phyloP scores from a whole-genome alignment of 2,797 vertebrate genomes.

The Loriculus beryllinus region DNA sequence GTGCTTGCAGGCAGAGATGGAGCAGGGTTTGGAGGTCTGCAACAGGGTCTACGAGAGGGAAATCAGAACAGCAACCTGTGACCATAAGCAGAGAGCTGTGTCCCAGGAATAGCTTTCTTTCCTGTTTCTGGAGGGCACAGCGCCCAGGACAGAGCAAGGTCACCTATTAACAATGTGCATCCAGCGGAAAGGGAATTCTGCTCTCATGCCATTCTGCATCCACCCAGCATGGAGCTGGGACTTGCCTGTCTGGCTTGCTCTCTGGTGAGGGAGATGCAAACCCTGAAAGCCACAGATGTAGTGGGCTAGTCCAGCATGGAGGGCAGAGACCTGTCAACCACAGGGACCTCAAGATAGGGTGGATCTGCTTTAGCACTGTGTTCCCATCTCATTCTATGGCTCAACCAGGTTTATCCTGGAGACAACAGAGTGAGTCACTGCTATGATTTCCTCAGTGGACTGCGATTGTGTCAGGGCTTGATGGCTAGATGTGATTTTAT shows the following conservation, averaged over 20 bases:
- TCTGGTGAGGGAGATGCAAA: not conserved
- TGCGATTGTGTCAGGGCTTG: not conserved
- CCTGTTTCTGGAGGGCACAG: fast-evolving
- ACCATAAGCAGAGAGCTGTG: not conserved
- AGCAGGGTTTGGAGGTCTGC: not conserved
- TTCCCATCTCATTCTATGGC: not conserved
- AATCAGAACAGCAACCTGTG: not conserved
- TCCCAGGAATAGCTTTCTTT: not conserved
- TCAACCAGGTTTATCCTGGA: not conserved
- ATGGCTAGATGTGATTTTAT: not conserved
- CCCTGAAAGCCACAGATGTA: not conserved
- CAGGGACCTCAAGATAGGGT: not conserved
- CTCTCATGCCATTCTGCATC: not conserved
- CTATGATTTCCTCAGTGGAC: not conserved
- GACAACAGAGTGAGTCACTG: not conserved
- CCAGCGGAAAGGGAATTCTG: not conserved
- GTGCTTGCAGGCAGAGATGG: not conserved
- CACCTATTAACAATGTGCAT: not conserved
- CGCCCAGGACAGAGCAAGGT: not conserved
- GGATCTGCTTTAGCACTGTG: not conserved
- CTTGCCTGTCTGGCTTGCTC: not conserved
- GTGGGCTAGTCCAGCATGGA: not conserved
- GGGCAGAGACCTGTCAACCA: not conserved
- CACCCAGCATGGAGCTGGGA: not conserved
- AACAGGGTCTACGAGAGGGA: not conserved